These are phyloP conservation scores for Buphagus erythrorhynchus DNA, from an alignment of 2,797 vertebrate species.

Conservation along the genomic window DNA sequence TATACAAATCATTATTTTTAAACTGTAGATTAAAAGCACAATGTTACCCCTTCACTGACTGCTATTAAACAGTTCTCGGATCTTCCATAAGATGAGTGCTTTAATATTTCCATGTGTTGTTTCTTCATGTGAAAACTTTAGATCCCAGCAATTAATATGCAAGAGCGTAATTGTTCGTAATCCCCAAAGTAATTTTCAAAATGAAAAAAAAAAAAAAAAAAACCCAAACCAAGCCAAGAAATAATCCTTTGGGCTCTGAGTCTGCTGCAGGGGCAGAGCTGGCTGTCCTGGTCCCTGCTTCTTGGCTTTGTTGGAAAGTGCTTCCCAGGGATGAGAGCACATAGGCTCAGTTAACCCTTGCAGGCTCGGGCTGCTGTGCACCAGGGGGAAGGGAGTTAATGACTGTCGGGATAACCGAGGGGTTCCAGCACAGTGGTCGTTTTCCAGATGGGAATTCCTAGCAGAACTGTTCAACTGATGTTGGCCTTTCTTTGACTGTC, in stretches of 20 bases:
- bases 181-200: constrained; percentile 49
- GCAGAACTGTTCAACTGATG: background rate
- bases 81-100: constrained; percentile 74
- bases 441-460: constrained; percentile 1
- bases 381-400: constrained; percentile 24
- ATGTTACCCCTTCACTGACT: constrained; percentile 77
- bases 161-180: constrained; percentile 17
- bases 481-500: constrained; percentile 10
- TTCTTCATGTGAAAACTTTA: constrained; percentile 73
- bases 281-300: constrained; percentile 9
- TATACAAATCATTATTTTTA: constrained; percentile 80
- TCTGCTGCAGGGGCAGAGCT: background rate
- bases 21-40: constrained; percentile 79
- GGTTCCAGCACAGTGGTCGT: background rate
- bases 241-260: constrained; percentile 5
- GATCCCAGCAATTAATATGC: constrained; percentile 3
- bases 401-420: background rate
- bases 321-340: constrained; percentile 62
- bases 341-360: constrained; percentile 59
- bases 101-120: constrained; percentile 74
- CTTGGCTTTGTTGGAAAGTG: constrained; percentile 47
- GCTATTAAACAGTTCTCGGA: constrained; percentile 80
- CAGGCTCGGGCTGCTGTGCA: background rate
- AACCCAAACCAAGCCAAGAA: background rate
- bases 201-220: background rate